phyloP scores from a whole-genome alignment of 2,797 vertebrate species.

The Melopsittacus undulatus region DNA sequence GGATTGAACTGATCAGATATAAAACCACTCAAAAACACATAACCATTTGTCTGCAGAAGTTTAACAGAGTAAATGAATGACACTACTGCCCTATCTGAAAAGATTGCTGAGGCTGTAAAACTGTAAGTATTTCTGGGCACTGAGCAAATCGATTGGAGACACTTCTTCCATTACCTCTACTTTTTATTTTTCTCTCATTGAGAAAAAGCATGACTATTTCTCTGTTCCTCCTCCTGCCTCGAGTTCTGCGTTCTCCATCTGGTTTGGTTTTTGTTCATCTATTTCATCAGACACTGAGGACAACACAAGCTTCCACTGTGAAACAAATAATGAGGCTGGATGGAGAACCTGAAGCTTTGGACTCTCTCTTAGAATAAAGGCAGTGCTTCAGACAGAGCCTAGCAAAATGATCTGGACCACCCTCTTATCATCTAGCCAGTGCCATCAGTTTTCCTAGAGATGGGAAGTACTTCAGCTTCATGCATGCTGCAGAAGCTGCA shows the following conservation, averaged over 20 bases:
- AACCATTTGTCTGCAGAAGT: background rate
- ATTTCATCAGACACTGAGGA: background rate
- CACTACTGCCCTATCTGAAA: background rate
- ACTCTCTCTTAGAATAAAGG: background rate
- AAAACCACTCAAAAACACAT: background rate
- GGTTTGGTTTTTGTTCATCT: background rate
- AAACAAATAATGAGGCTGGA: background rate
- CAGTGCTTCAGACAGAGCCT: background rate
- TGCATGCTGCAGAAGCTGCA: background rate
- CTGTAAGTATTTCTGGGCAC: background rate
- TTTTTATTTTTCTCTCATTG: background rate
- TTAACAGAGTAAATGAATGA: background rate
- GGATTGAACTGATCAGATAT: background rate
- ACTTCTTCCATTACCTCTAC: background rate
- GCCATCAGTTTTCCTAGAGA: background rate
- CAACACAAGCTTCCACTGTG: background rate
- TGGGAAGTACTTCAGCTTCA: background rate
- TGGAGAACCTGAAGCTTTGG: background rate
- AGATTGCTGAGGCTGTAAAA: background rate
- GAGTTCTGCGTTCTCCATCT: background rate
- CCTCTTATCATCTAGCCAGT: background rate
- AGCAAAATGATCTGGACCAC: background rate
- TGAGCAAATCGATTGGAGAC: background rate
- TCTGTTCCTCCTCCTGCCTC: background rate
- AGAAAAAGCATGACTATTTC: background rate